Conservation (phyloP, 2,113 vertebrate species). For the Prochilodus magdalenae region DNA sequence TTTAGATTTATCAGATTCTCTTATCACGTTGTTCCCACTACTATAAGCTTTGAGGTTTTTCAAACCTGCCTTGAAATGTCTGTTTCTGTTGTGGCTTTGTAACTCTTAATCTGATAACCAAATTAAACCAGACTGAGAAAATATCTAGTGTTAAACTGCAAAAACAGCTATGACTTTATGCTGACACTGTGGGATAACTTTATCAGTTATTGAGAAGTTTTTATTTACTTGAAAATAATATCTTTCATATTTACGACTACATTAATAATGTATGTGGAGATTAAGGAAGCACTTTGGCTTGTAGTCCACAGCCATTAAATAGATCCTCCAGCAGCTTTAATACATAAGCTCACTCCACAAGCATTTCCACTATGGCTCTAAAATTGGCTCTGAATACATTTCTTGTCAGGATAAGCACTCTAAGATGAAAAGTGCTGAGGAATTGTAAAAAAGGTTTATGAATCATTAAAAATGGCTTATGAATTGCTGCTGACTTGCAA, state of each 20-base stretch:
- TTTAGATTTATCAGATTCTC: neutral
- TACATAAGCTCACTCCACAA: neutral
- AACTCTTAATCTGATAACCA: neutral
- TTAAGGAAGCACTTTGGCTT: neutral
- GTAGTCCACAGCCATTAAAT: neutral
- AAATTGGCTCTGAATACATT: neutral
- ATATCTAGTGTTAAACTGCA: too few species aligned
- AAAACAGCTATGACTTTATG: too few species aligned
- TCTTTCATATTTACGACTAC: neutral
- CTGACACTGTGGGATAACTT: too few species aligned
- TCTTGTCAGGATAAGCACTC: neutral
- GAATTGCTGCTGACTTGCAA: neutral
- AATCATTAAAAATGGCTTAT: neutral
- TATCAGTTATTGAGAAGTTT: too few species aligned
- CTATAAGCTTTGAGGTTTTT: neutral
- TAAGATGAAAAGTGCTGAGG: neutral
- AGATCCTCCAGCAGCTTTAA: neutral
- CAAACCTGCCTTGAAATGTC: neutral
- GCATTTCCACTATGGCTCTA: neutral
- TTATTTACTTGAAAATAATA: neutral
- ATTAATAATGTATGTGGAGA: slow-evolving; percentile 3
- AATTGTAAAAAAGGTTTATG: neutral
- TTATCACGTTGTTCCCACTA: neutral
- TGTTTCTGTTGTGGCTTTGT: neutral
- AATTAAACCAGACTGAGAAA: neutral